Percentiles rank a stretch among this genome's conserved stretches.
phyloP scores from a whole-genome alignment of 2,888 invertebrate genomes.

The Cenopis cana region DNA sequence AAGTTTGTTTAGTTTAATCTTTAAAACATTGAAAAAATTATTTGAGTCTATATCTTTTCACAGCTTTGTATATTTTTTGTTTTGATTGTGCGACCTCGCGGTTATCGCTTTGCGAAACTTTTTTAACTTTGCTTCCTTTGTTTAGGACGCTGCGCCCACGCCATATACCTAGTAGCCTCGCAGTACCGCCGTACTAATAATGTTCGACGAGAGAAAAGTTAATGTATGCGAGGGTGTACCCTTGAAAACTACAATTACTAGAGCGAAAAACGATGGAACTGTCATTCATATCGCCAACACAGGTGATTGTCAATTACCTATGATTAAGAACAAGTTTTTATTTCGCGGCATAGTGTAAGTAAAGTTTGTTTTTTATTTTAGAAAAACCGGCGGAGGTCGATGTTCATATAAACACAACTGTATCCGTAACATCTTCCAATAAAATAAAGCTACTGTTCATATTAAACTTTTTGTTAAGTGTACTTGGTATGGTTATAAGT shows the following conservation, averaged over 20 bases:
- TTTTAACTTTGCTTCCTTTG: constrained; percentile 78
- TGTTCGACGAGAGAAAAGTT: constrained; percentile 77
- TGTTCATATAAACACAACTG: constrained; percentile 79
- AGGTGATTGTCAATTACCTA: constrained; percentile 65
- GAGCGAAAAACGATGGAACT: constrained; percentile 74
- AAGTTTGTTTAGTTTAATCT: no score
- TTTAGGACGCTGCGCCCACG: constrained; percentile 76
- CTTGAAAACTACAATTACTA: constrained; percentile 70
- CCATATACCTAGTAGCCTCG: constrained; percentile 61
- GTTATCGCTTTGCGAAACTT: constrained; percentile 68
- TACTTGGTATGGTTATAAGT: constrained; percentile 73
- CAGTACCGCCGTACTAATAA: constrained; percentile 67
- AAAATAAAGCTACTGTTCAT: constrained; percentile 78
- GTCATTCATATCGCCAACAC: constrained; percentile 78
- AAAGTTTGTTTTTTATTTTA: constrained; percentile 57
- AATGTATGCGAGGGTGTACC: constrained; percentile 75
- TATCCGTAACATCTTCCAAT: constrained; percentile 81
- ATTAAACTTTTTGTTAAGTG: constrained; percentile 74
- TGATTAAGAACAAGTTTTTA: background rate
- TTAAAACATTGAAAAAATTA: no score
- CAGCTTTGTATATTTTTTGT: constrained; percentile 60
- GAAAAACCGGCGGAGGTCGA: constrained; percentile 77
- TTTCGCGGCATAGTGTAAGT: constrained; percentile 19
- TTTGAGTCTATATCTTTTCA: no score
- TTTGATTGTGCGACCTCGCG: constrained; percentile 58